Conservation (phyloP, 1,140 invertebrate genomes). For the Drosophila mauritiana region DNA sequence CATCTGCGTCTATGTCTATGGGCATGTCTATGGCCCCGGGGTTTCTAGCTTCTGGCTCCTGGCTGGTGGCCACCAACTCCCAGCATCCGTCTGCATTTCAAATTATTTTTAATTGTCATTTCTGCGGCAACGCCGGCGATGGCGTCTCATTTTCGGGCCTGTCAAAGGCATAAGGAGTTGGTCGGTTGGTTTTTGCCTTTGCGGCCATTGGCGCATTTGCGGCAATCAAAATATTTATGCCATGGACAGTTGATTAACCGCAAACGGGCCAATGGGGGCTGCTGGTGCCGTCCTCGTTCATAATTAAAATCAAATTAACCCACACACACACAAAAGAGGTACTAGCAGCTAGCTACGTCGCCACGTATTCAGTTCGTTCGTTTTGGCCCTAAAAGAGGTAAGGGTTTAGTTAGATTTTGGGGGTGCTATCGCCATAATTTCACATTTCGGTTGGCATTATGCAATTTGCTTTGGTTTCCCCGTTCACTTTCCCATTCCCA, state of each 20-base stretch:
- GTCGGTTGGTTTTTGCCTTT: background rate
- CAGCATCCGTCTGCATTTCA: conserved; percentile 62
- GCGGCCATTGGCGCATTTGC: conserved; percentile 38
- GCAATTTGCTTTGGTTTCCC: conserved; percentile 18
- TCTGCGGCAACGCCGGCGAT: conserved; percentile 42
- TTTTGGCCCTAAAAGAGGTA: too few species aligned
- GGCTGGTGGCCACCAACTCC: background rate
- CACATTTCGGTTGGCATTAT: conserved; percentile 37
- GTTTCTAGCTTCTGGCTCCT: background rate
- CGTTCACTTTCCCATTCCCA: background rate
- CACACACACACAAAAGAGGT: conserved; percentile 41
- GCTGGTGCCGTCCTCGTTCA: conserved; percentile 47
- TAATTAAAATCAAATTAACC: conserved; percentile 82
- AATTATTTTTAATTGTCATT: conserved; percentile 82
- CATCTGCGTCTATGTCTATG: conserved; percentile 14
- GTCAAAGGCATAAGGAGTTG: conserved; percentile 22
- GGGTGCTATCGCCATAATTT: conserved; percentile 23
- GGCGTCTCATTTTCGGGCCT: conserved; percentile 35
- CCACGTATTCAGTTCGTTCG: conserved; percentile 11
- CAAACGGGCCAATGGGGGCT: conserved; percentile 54
- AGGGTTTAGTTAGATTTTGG: background rate
- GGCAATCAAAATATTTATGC: conserved; percentile 78
- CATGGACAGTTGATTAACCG: conserved; percentile 74
- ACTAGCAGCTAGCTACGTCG: background rate
- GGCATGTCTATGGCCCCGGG: conserved; percentile 10